A percentile compares a stretch with the other conserved stretches of the same genome.
These are phyloP conservation scores for Megalonaias nervosa DNA, from an alignment of 1,140 invertebrate species.

Conservation along the genomic window DNA sequence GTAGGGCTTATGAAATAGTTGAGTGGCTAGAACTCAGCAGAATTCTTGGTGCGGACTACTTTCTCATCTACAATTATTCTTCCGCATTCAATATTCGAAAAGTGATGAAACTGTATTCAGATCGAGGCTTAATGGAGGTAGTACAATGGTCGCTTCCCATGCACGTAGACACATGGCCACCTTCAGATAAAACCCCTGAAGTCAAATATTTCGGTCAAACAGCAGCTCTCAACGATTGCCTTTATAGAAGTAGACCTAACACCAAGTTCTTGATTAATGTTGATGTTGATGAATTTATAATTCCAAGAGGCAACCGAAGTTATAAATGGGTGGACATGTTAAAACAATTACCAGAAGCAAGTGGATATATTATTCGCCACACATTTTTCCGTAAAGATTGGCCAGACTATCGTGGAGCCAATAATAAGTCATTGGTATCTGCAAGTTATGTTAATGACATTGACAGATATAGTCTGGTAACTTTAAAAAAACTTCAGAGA, in stretches of 20 bases:
- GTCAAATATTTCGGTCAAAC: too few relatives aligned
- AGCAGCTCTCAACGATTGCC: too few relatives aligned
- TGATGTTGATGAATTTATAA: too few relatives aligned
- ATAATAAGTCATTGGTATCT: background rate
- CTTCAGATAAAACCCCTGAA: background rate
- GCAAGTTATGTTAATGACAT: background rate
- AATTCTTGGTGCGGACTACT: conserved; percentile 88
- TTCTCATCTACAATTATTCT: conserved; percentile 95
- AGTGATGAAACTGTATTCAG: conserved; percentile 81
- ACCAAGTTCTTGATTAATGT: too few relatives aligned
- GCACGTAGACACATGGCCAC: conserved; percentile 50
- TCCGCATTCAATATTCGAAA: conserved; percentile 80
- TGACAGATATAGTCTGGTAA: conserved; percentile 11
- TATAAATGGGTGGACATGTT: too few relatives aligned
- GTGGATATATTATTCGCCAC: conserved; percentile 22
- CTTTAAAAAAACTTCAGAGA: conserved; percentile 12
- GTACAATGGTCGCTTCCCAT: conserved; percentile 91
- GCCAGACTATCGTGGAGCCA: background rate
- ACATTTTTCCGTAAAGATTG: conserved; percentile 23
- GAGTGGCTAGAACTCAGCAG: conserved; percentile 94
- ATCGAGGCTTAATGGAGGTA: conserved; percentile 78
- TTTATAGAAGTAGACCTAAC: too few relatives aligned
- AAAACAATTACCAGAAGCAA: too few relatives aligned
- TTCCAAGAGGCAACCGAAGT: too few relatives aligned
- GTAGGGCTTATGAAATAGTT: conserved; percentile 81